Base-by-base conservation (phyloP, 1,140 invertebrate genomes). In the Cyphomyrmex costatus region DNA sequence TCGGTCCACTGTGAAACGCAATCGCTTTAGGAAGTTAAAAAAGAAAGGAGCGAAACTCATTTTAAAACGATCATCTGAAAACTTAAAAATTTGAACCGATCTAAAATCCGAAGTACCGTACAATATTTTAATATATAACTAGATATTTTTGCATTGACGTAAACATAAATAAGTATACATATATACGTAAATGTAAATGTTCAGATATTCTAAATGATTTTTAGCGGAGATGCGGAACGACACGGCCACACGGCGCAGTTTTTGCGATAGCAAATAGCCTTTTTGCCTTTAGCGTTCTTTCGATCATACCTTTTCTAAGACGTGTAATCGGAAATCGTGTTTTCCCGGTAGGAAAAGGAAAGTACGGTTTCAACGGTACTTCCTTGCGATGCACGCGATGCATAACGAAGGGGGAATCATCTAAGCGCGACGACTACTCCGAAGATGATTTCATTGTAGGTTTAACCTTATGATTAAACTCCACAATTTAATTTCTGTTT, bases 331-430 rank as follows among this genome's bases (percentile, higher is more conserved):
- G 24, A 46, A 71, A 46, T 21, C 12, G 42, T 4, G 21, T 46
- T 42, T 80, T 76, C 66, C 53, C 53, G 16, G 8, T 51, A 70
- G 24, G 21, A 79, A 86, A 89, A 83, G 84, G 76, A 78, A 89
- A 73, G 42, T 33, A 76, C 36, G 21, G 61, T 51, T 42, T 36
- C 71, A 73, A 73, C 77, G 84, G 85, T 53, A 77, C 49, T 86
- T 86, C 65, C 60, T 56, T 53, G 60, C 24, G 21, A 33, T 42
- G 60, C 30, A 83, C 21, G 24, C 73, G 65, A 84, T 84, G 78
- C 87, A 79, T 58, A 89, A 89, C 84, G 46, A 77, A 65, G 36
- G 73, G 51, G 65, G 33, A 71, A 70, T 74, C 63, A 51, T 24
- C 46, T 68, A 56, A 63, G 46, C 30, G 27, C 71, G 76, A 71